Percentiles rank a stretch among this genome's conserved stretches.
These are phyloP conservation scores for Platyura marginata DNA, from an alignment of 1,140 invertebrate species.

Conservation along the genomic window DNA sequence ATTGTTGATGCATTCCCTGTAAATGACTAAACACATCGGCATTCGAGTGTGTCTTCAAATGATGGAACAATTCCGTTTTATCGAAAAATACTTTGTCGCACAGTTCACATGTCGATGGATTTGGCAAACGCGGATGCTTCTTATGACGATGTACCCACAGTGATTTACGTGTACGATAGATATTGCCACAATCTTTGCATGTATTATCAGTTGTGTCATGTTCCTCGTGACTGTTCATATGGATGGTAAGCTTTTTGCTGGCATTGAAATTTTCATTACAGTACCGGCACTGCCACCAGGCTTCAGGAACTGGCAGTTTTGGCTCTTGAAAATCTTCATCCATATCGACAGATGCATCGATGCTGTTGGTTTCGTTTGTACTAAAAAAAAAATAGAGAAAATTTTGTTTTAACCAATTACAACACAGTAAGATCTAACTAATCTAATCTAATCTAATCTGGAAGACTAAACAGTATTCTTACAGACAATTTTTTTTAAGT, in stretches of 20 bases:
- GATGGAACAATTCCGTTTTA: conserved; percentile 6
- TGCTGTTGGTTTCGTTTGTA: background rate
- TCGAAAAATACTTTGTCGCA: conserved; percentile 23
- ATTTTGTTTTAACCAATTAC: no score
- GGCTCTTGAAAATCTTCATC: background rate
- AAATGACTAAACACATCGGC: background rate
- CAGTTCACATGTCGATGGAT: conserved; percentile 18
- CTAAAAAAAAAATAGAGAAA: no score
- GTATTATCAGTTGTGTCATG: conserved; percentile 23
- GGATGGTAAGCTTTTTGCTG: conserved; percentile 23
- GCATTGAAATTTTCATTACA: conserved; percentile 23
- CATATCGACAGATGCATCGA: background rate
- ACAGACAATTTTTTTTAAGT: no score
- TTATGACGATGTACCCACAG: conserved; percentile 25
- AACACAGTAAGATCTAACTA: no score
- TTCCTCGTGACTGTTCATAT: conserved; percentile 23
- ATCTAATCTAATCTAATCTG: no score
- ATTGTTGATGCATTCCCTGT: background rate
- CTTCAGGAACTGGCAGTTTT: background rate
- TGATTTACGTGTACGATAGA: conserved; percentile 23
- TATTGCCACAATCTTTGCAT: conserved; percentile 24
- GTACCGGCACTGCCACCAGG: conserved; percentile 23
- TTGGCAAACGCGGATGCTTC: conserved; percentile 22
- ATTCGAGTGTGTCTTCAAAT: conserved; percentile 1
- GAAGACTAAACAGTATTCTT: no score